Percentiles rank a stretch among this genome's conserved stretches.
phyloP scores from a whole-genome alignment of 2,888 invertebrate genomes.

The Tortrix viridana region DNA sequence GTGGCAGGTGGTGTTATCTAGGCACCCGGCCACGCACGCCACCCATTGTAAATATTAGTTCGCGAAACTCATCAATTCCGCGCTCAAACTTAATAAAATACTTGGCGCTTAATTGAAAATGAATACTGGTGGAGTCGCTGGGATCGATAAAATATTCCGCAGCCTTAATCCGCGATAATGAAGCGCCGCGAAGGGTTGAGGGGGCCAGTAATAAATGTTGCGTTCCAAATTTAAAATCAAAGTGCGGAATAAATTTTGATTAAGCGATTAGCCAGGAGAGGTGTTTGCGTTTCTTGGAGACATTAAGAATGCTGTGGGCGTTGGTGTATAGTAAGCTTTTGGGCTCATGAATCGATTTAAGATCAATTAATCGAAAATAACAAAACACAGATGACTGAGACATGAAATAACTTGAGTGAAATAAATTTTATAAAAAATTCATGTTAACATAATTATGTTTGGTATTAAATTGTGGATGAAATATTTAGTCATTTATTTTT shows the following conservation, averaged over 20 bases:
- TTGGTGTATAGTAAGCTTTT: not conserved
- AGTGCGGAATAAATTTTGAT: constrained; percentile 85
- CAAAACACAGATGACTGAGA: too few species aligned
- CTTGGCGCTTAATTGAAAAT: constrained; percentile 84
- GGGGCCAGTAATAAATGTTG: constrained; percentile 83
- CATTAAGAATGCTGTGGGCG: constrained; percentile 40
- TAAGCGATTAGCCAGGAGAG: constrained; percentile 81
- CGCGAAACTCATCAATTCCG: constrained; percentile 83
- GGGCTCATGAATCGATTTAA: too few species aligned
- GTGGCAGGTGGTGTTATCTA: constrained; percentile 42
- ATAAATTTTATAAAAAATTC: too few species aligned
- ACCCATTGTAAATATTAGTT: constrained; percentile 83
- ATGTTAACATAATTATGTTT: too few species aligned
- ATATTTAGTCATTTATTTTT: too few species aligned
- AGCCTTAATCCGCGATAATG: constrained; percentile 84
- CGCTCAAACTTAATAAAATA: constrained; percentile 84
- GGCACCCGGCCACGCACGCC: constrained; percentile 64
- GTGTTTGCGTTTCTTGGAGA: constrained; percentile 75
- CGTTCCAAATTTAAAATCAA: constrained; percentile 84
- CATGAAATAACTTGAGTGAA: too few species aligned
- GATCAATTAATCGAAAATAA: too few species aligned
- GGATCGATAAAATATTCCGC: constrained; percentile 83
- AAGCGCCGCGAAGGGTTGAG: constrained; percentile 77
- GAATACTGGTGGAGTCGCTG: constrained; percentile 74
- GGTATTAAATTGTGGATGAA: too few species aligned